phyloP scores from a whole-genome alignment of 2,888 invertebrate genomes.

The Sarcophaga carnaria region DNA sequence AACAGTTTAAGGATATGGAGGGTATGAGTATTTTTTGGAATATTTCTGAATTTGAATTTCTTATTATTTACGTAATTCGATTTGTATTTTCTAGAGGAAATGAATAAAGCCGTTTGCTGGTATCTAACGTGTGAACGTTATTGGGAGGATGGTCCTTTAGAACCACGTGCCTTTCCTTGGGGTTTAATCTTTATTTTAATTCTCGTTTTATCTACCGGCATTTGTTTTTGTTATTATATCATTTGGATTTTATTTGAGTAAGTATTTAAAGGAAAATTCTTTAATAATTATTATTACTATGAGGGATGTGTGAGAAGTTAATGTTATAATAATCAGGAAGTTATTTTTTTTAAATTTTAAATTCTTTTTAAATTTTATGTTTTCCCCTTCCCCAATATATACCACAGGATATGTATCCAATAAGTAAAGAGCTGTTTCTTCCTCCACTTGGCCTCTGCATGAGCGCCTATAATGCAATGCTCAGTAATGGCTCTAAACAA shows the following conservation, averaged over 20 bases:
- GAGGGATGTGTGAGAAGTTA: slow-evolving; percentile 41
- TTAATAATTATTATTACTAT: slow-evolving; percentile 24
- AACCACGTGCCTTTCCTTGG: slow-evolving; percentile 91
- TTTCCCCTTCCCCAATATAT: no score
- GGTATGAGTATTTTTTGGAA: slow-evolving; percentile 82
- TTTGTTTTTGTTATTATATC: slow-evolving; percentile 95
- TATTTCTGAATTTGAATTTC: no score
- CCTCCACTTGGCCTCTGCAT: no score
- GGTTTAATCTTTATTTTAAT: slow-evolving; percentile 89
- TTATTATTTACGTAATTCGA: neutral
- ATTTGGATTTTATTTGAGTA: slow-evolving; percentile 96
- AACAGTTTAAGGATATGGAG: slow-evolving; percentile 93
- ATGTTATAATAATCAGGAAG: neutral
- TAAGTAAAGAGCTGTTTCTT: no score
- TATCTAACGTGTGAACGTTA: slow-evolving; percentile 95
- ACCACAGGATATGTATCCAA: no score
- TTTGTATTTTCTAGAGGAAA: slow-evolving; percentile 85
- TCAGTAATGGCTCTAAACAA: no score
- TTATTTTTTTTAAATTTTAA: neutral
- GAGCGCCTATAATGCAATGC: no score
- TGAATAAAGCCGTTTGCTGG: slow-evolving; percentile 95
- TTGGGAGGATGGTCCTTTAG: slow-evolving; percentile 92
- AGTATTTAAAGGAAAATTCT: slow-evolving; percentile 81
- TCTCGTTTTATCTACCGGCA: slow-evolving; percentile 90
- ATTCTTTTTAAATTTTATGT: neutral